Evolutionary conservation across 2,888 invertebrate species (phyloP), one percentile per base, ranked within the genome.

Genomic region (Archips xylosteana): DNA sequence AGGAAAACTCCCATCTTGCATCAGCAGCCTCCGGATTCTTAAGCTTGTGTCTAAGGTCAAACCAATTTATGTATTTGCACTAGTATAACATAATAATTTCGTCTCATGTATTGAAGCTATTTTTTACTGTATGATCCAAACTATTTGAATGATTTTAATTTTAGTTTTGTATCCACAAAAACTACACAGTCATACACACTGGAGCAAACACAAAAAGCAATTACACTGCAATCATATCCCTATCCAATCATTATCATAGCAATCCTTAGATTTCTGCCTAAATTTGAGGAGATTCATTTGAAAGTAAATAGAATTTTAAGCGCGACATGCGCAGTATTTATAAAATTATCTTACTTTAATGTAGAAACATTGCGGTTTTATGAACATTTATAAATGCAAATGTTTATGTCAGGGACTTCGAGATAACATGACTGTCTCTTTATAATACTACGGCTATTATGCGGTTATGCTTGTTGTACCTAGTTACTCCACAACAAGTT

Each of bases 341-440:
- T 65, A 61, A 75, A 76, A 80, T 75, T 78, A 80, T 81, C 79
- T 82, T 81, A 78, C 79, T 80, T 80, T 78, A 79, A 78, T 76
- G 76, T 77, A 70, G 79, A 77, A 72, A 76, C 73, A 71, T 76
- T 75, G 78, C 60, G 76, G 78, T 81, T 81, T 80, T 78, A 78
- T 76, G 75, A 76, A 69, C 75, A 73, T 78, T 79, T 76, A 77
- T 76, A 75, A 75, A 79, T 80, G 77, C 78, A 69, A 81, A 81
- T 78, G 77, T 75, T 75, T 74, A 75, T 81, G 83, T 80, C 85
- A 83, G 77, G 82, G 81, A 51, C 80, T 78, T 72, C 70, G 34
- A 72, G 74, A 82, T 79, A 79, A 75, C 75, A 63, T 60, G 74
- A 70, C 76, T 75, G 78, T 76, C 76, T 82, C 79, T 64, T 68